phyloP scores from a whole-genome alignment of 2,888 invertebrate genomes.

The Hyposoter dolosus region DNA sequence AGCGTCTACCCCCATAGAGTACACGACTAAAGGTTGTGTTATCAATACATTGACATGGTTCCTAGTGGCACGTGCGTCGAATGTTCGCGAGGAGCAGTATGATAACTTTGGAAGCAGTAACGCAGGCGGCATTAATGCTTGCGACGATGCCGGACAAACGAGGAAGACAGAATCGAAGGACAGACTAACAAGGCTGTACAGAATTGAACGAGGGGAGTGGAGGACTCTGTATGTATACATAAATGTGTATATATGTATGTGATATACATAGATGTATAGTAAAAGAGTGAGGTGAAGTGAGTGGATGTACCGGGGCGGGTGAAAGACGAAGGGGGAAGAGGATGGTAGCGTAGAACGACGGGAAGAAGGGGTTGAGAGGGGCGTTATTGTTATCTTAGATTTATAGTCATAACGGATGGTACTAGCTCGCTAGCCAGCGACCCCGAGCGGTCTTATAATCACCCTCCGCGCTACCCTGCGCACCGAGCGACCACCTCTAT shows the following conservation, averaged over 20 bases:
- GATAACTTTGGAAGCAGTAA: slow-evolving; percentile 67
- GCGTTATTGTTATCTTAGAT: slow-evolving; percentile 85
- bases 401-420: slow-evolving; percentile 85
- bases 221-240: slow-evolving; percentile 24
- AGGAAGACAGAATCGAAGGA: slow-evolving; percentile 59
- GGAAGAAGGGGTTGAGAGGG: slow-evolving; percentile 77
- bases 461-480: slow-evolving; percentile 80
- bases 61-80: slow-evolving; percentile 79
- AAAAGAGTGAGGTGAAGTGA: slow-evolving; percentile 59
- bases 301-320: slow-evolving; percentile 33
- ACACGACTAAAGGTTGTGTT: slow-evolving; percentile 39
- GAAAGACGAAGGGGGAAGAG: slow-evolving; percentile 58
- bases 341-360: slow-evolving; percentile 67
- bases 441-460: slow-evolving; percentile 85
- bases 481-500: slow-evolving; percentile 73
- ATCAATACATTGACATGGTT: slow-evolving; percentile 70
- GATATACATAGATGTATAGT: slow-evolving; percentile 39
- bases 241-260: background rate
- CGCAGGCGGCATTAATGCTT: slow-evolving; percentile 81
- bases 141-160: slow-evolving; percentile 74
- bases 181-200: slow-evolving; percentile 53
- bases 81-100: slow-evolving; percentile 76
- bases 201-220: slow-evolving; percentile 50
- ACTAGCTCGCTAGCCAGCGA: slow-evolving; percentile 84
- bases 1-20: background rate